Conservation (phyloP, 2,888 invertebrate species). For the Lissocephala sabroskyi region DNA sequence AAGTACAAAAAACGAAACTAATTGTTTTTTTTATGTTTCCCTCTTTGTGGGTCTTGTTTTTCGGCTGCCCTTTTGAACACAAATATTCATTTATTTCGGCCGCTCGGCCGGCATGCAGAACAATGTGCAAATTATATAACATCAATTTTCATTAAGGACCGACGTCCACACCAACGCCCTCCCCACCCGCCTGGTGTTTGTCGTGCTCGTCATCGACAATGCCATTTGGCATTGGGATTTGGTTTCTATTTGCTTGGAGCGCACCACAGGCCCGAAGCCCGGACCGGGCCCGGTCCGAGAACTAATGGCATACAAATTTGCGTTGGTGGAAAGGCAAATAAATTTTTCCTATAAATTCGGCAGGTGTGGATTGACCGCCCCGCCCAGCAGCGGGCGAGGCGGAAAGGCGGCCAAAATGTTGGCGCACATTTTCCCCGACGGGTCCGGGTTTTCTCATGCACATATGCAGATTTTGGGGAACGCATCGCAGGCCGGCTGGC, state of each 20-base stretch:
- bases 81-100: slow-evolving; percentile 32
- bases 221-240: not conserved
- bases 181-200: no score
- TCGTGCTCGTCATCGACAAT: no score
- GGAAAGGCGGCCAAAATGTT: no score
- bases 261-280: no score
- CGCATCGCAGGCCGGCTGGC: no score
- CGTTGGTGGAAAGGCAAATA: slow-evolving; percentile 15
- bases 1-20: slow-evolving; percentile 31
- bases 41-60: not conserved
- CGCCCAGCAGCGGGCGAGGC: no score
- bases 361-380: no score
- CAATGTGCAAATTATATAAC: slow-evolving; percentile 56
- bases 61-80: slow-evolving; percentile 6
- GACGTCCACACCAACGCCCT: slow-evolving; percentile 27
- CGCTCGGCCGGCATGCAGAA: slow-evolving; percentile 22
- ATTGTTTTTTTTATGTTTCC: slow-evolving; percentile 6
- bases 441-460: no score
- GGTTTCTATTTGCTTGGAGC: not conserved
- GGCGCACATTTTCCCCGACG: no score
- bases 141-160: slow-evolving; percentile 55
- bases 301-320: slow-evolving; percentile 59
- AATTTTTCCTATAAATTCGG: no score
- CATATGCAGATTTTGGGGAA: no score
- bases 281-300: slow-evolving; percentile 15